These are phyloP conservation scores for Leucoraja erinaceus DNA, from an alignment of 2,113 vertebrate species.

Conservation along the genomic window DNA sequence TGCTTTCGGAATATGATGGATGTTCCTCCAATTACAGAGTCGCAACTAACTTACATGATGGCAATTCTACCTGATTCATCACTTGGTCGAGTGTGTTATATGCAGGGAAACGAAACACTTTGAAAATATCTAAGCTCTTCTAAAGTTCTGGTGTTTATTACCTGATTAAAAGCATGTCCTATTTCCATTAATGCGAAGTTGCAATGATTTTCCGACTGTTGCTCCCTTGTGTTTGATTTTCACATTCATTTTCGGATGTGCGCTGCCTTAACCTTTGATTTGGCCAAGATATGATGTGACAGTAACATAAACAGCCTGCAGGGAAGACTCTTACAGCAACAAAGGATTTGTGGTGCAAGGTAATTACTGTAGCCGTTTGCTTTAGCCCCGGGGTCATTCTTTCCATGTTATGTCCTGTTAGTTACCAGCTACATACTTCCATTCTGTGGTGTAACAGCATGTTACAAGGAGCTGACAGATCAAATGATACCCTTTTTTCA, in stretches of 20 bases:
- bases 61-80: neutral
- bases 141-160: neutral
- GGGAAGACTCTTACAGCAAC: neutral
- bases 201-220: neutral
- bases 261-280: neutral
- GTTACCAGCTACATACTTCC: neutral
- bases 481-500: neutral
- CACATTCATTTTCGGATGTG: neutral
- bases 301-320: neutral
- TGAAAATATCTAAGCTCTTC: neutral
- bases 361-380: constrained; percentile 4
- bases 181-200: neutral
- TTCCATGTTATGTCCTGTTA: constrained; percentile 21
- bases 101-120: neutral
- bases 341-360: constrained; percentile 9
- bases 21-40: neutral
- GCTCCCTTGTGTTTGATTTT: neutral
- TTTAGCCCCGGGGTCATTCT: neutral
- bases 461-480: neutral
- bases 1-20: neutral
- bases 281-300: neutral
- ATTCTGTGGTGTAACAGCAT: neutral
- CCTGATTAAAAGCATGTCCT: neutral
- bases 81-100: neutral
- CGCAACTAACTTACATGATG: neutral